These are phyloP conservation scores for Antechinus flavipes DNA, from an alignment of 2,113 vertebrate genomes.

Conservation along the genomic window DNA sequence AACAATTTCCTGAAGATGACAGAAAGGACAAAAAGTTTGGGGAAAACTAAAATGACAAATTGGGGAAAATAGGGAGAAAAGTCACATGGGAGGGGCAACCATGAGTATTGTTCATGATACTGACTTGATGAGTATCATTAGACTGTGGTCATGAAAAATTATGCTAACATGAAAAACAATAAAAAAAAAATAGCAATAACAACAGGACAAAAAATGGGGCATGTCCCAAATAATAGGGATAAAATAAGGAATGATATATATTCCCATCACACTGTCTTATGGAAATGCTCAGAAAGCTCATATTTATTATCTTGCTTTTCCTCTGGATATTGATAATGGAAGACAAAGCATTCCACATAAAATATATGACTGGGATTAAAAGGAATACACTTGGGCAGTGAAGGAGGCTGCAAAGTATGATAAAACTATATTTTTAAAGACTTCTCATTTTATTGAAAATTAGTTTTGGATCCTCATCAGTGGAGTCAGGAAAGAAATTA, in stretches of 20 bases:
- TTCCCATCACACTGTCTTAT: conserved; percentile 9
- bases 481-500: conserved; percentile 76
- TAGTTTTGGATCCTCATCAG: conserved; percentile 81
- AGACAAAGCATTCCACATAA: not conserved
- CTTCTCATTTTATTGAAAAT: conserved; percentile 79
- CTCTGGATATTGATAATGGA: not conserved
- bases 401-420: conserved; percentile 54
- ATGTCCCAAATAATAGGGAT: not conserved
- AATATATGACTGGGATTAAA: conserved; percentile 52
- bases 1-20: not conserved
- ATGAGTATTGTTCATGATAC: not conserved
- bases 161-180: no score
- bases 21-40: not conserved
- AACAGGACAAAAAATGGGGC: not conserved
- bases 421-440: conserved; percentile 75
- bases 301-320: not conserved
- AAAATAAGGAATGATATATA: conserved; percentile 7
- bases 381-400: conserved; percentile 19
- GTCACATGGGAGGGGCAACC: not conserved
- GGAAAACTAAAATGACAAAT: not conserved
- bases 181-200: not conserved
- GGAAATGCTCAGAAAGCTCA: not conserved
- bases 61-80: not conserved
- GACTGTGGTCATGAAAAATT: not conserved
- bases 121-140: not conserved